Conservation (phyloP, 2,113 vertebrate genomes). For the Eudyptes chrysolophus region DNA sequence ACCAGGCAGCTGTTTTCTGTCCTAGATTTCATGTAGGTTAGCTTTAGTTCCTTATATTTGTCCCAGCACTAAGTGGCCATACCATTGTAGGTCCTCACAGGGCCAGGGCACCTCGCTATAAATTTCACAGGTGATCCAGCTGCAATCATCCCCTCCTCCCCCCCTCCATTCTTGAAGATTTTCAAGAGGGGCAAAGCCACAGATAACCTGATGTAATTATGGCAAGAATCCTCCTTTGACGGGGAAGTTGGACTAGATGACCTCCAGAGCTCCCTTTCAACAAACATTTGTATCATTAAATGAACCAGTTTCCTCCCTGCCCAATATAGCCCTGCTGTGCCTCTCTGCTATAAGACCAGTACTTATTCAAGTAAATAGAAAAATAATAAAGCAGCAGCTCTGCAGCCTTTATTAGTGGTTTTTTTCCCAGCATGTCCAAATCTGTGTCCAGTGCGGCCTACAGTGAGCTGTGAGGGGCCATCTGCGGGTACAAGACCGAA, state of each 20-base stretch:
- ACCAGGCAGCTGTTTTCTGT: not conserved
- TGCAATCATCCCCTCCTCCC: not conserved
- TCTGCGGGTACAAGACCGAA: accelerated
- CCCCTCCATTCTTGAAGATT: not conserved
- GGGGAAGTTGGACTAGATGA: not conserved
- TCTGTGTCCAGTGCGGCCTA: accelerated
- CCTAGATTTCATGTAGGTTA: not conserved
- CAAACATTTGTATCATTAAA: not conserved
- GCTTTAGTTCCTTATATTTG: not conserved
- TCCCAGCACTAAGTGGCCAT: not conserved
- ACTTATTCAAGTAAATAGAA: not conserved
- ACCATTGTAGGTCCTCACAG: not conserved
- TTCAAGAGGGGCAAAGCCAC: not conserved
- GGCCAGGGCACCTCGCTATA: not conserved
- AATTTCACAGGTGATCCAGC: not conserved
- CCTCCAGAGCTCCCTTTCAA: not conserved
- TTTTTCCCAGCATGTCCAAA: not conserved
- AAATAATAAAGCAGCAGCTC: not conserved
- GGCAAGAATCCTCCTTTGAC: not conserved
- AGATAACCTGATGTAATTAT: not conserved
- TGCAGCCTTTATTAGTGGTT: not conserved
- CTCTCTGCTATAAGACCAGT: not conserved
- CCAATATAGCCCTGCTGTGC: not conserved
- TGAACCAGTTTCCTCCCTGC: not conserved
- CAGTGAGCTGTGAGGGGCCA: no score